phyloP scores from a whole-genome alignment of 2,113 vertebrate species.

The Ibidorhyncha struthersii region DNA sequence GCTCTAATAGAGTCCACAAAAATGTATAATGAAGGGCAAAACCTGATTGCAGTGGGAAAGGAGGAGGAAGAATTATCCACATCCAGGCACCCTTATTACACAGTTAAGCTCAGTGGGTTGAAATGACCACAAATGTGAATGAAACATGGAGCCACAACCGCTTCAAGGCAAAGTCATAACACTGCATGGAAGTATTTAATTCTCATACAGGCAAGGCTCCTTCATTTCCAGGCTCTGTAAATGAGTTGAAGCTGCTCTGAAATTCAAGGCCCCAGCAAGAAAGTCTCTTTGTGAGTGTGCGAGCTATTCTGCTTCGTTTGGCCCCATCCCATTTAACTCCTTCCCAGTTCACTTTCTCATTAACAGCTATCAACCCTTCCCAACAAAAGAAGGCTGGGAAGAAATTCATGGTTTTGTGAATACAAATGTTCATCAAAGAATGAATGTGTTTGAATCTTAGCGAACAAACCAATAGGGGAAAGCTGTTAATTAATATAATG shows the following conservation, averaged over 20 bases:
- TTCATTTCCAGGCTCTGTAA: not conserved
- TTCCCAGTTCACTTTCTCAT: not conserved
- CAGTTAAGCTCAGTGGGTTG: not conserved
- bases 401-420: not conserved
- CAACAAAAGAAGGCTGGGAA: not conserved
- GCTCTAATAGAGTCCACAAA: not conserved
- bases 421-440: not conserved
- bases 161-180: not conserved
- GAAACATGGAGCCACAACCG: not conserved
- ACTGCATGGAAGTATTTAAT: not conserved
- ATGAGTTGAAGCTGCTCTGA: not conserved
- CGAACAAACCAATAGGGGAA: not conserved
- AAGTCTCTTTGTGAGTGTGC: not conserved
- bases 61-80: not conserved
- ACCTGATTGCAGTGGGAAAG: not conserved
- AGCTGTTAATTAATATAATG: not conserved
- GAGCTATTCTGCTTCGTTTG: not conserved
- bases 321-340: not conserved
- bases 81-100: not conserved
- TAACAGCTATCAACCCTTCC: not conserved
- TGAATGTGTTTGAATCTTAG: not conserved
- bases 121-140: not conserved
- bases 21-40: slow-evolving; percentile 11
- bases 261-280: not conserved
- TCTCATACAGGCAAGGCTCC: not conserved